phyloP scores from a whole-genome alignment of 2,888 invertebrate species.

The Boloria selene region DNA sequence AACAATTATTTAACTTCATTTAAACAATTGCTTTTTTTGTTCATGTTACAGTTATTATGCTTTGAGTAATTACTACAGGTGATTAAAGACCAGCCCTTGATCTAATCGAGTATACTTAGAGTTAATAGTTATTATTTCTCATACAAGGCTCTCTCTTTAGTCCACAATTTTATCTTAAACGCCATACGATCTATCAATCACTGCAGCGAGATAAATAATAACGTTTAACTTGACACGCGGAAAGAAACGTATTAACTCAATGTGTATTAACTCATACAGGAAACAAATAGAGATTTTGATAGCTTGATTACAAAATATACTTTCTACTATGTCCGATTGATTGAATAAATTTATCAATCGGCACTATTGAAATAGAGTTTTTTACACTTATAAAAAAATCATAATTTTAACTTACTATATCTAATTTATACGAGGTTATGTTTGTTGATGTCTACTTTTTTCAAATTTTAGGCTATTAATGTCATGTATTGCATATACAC shows the following conservation, averaged over 20 bases:
- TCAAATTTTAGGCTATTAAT: no score
- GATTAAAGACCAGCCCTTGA: no score
- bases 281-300: constrained; percentile 36
- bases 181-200: constrained; percentile 28
- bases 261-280: constrained; percentile 33
- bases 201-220: constrained; percentile 22
- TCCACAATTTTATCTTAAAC: constrained; percentile 9
- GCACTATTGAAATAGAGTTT: constrained; percentile 13
- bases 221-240: constrained; percentile 30
- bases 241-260: constrained; percentile 35
- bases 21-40: no score
- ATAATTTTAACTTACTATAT: neutral
- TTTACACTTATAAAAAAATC: constrained; percentile 12
- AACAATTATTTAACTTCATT: no score
- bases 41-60: no score
- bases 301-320: constrained; percentile 35
- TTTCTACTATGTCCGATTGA: constrained; percentile 32
- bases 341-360: constrained; percentile 20
- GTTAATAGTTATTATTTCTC: no score
- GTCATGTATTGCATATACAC: no score
- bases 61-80: no score
- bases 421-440: no score
- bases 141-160: no score
- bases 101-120: no score
- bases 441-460: no score